Percentiles rank a stretch among this genome's conserved stretches.
phyloP scores from a whole-genome alignment of 2,113 vertebrate genomes.

The Otocyon megalotis region DNA sequence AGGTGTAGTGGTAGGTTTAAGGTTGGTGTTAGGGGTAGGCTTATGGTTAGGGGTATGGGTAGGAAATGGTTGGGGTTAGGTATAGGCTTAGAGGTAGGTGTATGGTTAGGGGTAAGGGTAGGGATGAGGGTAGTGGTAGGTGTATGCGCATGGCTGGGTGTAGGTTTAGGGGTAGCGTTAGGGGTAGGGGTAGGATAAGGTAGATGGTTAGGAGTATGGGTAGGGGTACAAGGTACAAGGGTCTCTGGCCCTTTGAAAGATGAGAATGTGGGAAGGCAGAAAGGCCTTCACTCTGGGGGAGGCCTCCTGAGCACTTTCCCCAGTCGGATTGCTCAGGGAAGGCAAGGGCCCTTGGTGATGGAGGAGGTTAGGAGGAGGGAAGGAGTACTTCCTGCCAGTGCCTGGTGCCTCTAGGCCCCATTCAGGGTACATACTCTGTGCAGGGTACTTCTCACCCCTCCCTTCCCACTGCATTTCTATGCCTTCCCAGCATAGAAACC shows the following conservation, averaged over 20 bases:
- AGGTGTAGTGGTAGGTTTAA: too few relatives aligned
- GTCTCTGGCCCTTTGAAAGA: not conserved
- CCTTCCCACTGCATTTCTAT: not conserved
- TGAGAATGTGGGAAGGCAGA: not conserved
- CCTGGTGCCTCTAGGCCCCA: not conserved
- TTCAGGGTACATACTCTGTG: fast-evolving
- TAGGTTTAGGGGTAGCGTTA: too few relatives aligned
- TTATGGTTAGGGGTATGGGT: too few relatives aligned
- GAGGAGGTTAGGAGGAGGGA: not conserved
- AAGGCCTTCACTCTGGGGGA: not conserved
- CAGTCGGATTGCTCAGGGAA: not conserved
- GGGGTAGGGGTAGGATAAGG: too few relatives aligned
- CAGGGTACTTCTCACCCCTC: not conserved
- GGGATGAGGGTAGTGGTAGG: too few relatives aligned
- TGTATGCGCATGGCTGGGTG: too few relatives aligned
- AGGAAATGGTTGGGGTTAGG: too few relatives aligned
- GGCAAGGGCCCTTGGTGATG: not conserved
- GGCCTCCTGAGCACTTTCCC: not conserved
- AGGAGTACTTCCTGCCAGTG: fast-evolving
- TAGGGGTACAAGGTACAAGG: not conserved
- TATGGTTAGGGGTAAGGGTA: too few relatives aligned
- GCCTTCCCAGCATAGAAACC: slow-evolving; percentile 71
- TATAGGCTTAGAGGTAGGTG: too few relatives aligned
- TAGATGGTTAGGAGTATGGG: too few relatives aligned
- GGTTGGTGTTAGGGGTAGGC: too few relatives aligned